A percentile compares a stretch with the other conserved stretches of the same genome.
Evolutionary conservation across 2,888 invertebrate species (phyloP).

Genomic region (Lomographa bimaculata): DNA sequence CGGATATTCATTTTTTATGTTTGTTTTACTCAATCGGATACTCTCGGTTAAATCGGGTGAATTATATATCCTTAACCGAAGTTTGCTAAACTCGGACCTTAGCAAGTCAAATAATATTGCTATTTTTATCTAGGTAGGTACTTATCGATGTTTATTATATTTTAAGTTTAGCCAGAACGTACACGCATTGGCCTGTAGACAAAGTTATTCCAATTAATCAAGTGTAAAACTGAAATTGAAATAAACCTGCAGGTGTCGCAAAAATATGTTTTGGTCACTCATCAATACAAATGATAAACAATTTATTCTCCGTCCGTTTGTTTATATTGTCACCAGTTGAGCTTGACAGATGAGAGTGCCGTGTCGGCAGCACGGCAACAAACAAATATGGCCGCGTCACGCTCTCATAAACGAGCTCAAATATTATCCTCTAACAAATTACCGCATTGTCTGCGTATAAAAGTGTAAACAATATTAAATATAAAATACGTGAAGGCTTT

Average conservation of each 20-base stretch:
- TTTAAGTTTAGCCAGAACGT: too few species aligned
- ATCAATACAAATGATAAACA: slow-evolving; percentile 73
- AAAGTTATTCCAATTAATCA: too few species aligned
- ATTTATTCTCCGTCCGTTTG: slow-evolving; percentile 69
- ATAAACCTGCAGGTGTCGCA: slow-evolving; percentile 6
- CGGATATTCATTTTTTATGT: too few species aligned
- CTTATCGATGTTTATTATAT: too few species aligned
- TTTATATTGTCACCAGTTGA: slow-evolving; percentile 72
- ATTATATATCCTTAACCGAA: too few species aligned
- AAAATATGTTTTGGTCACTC: slow-evolving; percentile 47
- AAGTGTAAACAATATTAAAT: slow-evolving; percentile 58
- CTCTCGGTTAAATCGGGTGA: too few species aligned
- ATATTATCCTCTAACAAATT: slow-evolving; percentile 77
- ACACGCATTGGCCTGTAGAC: too few species aligned
- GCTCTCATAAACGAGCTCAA: slow-evolving; percentile 74
- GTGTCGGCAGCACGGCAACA: slow-evolving; percentile 59
- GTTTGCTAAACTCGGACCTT: too few species aligned
- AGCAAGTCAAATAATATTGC: too few species aligned
- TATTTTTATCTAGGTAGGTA: too few species aligned
- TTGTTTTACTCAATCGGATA: too few species aligned
- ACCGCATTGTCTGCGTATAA: slow-evolving; percentile 54
- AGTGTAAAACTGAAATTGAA: too few species aligned
- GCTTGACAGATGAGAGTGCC: slow-evolving; percentile 69
- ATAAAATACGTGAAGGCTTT: slow-evolving; percentile 29
- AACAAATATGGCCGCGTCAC: slow-evolving; percentile 75